Percentiles rank a stretch among this genome's conserved stretches.
Evolutionary conservation across 2,797 vertebrate species (phyloP).

Genomic region (Vireo griseus): DNA sequence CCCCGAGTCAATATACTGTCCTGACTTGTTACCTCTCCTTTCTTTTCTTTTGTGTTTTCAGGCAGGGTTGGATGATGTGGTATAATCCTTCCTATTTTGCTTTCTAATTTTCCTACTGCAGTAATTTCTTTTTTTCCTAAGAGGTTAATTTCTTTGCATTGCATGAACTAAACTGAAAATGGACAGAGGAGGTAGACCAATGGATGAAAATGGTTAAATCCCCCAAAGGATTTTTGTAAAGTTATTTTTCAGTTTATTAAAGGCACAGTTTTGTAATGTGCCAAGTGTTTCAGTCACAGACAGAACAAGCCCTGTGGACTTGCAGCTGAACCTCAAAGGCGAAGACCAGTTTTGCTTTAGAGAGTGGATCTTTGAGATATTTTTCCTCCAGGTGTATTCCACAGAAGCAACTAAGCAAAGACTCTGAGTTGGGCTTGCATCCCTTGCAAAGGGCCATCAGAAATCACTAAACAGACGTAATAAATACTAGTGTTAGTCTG

Average conservation of each 20-base stretch:
- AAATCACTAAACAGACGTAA: not conserved
- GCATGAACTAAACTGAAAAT: not conserved
- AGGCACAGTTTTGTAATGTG: not conserved
- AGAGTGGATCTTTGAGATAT: not conserved
- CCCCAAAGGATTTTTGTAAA: not conserved
- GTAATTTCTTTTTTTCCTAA: not conserved
- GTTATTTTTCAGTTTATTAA: not conserved
- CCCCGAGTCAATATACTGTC: rapidly evolving
- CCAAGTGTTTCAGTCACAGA: not conserved
- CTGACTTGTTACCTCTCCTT: not conserved
- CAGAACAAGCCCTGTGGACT: not conserved
- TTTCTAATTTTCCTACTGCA: not conserved
- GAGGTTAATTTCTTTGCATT: not conserved
- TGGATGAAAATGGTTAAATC: not conserved
- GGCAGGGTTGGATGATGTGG: not conserved
- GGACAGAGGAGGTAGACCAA: not conserved
- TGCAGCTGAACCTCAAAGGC: not conserved
- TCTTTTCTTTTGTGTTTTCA: not conserved
- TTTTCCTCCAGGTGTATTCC: not conserved
- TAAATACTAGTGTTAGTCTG: not conserved
- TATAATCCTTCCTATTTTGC: not conserved
- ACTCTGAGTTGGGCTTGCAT: not conserved
- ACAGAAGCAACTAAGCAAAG: not conserved
- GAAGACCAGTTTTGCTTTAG: not conserved
- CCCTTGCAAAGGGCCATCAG: not conserved